Conservation (phyloP, 1,140 invertebrate species). For the silkworm (Bombyx mori) region ASM3026992v2 NC_085119.1:10059001-10059500, state of each 20-base stretch:
- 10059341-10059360: background rate
- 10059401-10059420: too few relatives aligned
- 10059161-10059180: conserved; percentile 64
- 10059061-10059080: conserved; percentile 36
- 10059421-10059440: too few relatives aligned
- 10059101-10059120: conserved; percentile 55
- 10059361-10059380: conserved; percentile 6
- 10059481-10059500: too few relatives aligned
- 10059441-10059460: too few relatives aligned
- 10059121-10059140: conserved; percentile 56
- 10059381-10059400: background rate
- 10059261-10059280: conserved; percentile 71
- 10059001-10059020: too few relatives aligned
- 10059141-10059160: conserved; percentile 62
- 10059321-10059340: conserved; percentile 1
- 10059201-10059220: conserved; percentile 49
- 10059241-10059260: conserved; percentile 67
- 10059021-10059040: too few relatives aligned
- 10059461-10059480: too few relatives aligned
- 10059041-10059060: conserved; percentile 13
- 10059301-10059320: conserved; percentile 40
- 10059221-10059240: conserved; percentile 61
- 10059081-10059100: conserved; percentile 21
- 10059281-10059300: conserved; percentile 43
- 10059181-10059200: conserved; percentile 61